Conservation (phyloP, 1,140 invertebrate genomes). For the Hetaerina americana region DNA sequence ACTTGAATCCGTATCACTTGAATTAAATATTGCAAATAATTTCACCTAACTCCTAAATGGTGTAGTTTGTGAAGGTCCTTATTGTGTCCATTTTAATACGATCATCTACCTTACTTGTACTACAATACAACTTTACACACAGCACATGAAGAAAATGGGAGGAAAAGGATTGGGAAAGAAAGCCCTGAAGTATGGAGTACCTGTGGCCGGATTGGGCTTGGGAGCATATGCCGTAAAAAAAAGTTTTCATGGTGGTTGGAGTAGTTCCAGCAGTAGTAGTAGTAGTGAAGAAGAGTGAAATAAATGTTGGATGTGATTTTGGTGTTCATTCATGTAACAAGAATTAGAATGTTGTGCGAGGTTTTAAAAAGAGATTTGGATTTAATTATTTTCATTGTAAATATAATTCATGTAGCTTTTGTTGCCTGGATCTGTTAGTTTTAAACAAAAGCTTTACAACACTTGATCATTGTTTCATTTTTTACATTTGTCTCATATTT, state of each 20-base stretch:
- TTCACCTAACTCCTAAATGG: background rate
- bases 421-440: too few relatives aligned
- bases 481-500: too few relatives aligned
- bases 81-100: background rate
- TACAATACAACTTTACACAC: background rate
- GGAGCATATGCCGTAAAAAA: background rate
- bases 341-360: too few relatives aligned
- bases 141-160: background rate
- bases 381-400: too few relatives aligned
- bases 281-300: constrained; percentile 7
- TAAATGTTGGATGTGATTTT: constrained; percentile 12
- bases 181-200: constrained; percentile 3
- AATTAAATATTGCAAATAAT: too few relatives aligned
- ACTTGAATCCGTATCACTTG: too few relatives aligned
- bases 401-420: too few relatives aligned
- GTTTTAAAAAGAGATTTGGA: too few relatives aligned
- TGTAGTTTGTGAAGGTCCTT: background rate
- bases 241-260: constrained; percentile 4
- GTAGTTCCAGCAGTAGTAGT: background rate
- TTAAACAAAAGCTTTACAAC: too few relatives aligned
- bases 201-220: background rate
- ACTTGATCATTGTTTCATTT: too few relatives aligned
- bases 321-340: too few relatives aligned
- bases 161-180: background rate
- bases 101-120: background rate